These are phyloP conservation scores for Aphaenogaster floridana DNA, from an alignment of 1,140 invertebrate genomes.

Conservation along the genomic window DNA sequence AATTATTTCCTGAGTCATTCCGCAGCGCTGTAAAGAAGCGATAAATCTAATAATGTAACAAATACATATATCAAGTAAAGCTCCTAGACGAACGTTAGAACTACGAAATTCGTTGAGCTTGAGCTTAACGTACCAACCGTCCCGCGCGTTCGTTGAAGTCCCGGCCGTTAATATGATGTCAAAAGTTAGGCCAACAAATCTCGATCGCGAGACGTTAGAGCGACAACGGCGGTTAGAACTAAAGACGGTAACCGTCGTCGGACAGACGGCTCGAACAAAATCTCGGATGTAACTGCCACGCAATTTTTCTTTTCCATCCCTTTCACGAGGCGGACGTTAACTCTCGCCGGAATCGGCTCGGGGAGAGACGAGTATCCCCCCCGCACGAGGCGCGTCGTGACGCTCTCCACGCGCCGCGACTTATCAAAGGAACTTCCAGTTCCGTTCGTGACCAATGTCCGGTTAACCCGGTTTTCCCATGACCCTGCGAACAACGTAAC, in stretches of 20 bases:
- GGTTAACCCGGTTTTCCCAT: constrained; percentile 81
- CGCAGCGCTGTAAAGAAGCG: constrained; percentile 19
- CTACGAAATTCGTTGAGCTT: constrained; percentile 8
- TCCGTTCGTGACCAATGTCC: constrained; percentile 75
- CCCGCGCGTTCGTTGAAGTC: constrained; percentile 18
- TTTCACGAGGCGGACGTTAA: constrained; percentile 57
- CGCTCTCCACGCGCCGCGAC: constrained; percentile 48
- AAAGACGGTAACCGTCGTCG: constrained; percentile 60
- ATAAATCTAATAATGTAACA: constrained; percentile 1
- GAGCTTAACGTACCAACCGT: neutral
- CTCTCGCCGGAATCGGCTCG: constrained; percentile 7
- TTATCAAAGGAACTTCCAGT: constrained; percentile 67
- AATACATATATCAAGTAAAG: constrained; percentile 5
- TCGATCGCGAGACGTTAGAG: constrained; percentile 51
- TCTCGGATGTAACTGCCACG: constrained; percentile 69
- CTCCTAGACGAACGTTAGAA: neutral
- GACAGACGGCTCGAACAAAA: constrained; percentile 53
- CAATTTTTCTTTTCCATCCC: constrained; percentile 72
- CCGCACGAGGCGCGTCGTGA: neutral
- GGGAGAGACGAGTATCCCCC: constrained; percentile 16
- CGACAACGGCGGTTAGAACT: constrained; percentile 22
- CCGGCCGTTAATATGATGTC: constrained; percentile 1
- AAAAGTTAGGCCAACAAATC: constrained; percentile 23
- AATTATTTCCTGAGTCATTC: constrained; percentile 48
- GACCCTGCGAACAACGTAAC: constrained; percentile 55